Conservation (phyloP, 2,888 invertebrate genomes). For the Cryptus armator region DNA sequence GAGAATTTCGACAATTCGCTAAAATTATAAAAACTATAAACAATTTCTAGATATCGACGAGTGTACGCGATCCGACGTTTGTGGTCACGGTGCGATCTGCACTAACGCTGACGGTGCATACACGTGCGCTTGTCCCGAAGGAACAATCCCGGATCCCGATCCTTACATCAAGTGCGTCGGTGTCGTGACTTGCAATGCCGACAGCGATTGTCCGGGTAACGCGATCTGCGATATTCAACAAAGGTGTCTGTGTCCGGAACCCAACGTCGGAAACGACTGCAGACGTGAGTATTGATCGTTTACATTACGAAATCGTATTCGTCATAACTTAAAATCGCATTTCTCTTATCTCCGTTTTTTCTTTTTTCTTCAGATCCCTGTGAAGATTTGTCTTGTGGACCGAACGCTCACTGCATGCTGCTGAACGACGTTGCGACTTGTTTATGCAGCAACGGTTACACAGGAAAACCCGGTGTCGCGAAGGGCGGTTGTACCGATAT, state of each 20-base stretch:
- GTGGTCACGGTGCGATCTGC: slow-evolving; percentile 94
- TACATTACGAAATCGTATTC: not conserved
- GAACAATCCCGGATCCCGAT: slow-evolving; percentile 93
- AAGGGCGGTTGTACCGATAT: slow-evolving; percentile 93
- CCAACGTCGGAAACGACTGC: slow-evolving; percentile 96
- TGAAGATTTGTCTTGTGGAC: slow-evolving; percentile 92
- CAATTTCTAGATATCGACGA: slow-evolving; percentile 91
- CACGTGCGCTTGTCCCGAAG: slow-evolving; percentile 93
- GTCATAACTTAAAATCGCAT: not conserved
- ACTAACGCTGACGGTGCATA: slow-evolving; percentile 92
- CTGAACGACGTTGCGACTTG: slow-evolving; percentile 94
- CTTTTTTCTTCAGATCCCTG: slow-evolving; percentile 91
- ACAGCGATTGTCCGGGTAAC: slow-evolving; percentile 95
- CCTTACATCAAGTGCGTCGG: slow-evolving; percentile 93
- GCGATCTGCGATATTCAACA: slow-evolving; percentile 92
- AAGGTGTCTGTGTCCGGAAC: slow-evolving; percentile 95
- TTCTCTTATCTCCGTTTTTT: slow-evolving; percentile 36
- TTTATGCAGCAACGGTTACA: slow-evolving; percentile 93
- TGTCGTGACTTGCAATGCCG: slow-evolving; percentile 91
- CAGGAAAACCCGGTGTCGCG: slow-evolving; percentile 88
- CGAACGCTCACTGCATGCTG: slow-evolving; percentile 95
- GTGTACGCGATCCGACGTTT: slow-evolving; percentile 90
- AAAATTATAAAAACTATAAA: not conserved
- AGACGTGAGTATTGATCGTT: slow-evolving; percentile 89
- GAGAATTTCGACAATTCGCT: slow-evolving; percentile 37